Conservation (phyloP, 2,888 invertebrate species). For the Caenorhabditis wallacei region DNA sequence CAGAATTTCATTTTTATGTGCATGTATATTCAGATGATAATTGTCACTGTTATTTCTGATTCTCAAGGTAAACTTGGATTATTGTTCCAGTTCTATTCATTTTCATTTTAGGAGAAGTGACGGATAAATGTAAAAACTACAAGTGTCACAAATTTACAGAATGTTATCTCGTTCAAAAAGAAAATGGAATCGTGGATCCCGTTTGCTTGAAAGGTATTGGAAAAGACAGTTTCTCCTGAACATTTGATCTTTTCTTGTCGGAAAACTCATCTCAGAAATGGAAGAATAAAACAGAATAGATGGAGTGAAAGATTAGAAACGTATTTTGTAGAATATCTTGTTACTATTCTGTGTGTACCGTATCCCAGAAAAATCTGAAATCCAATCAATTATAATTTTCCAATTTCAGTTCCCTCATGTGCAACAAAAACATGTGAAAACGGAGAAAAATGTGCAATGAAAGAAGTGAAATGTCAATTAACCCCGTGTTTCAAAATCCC, state of each 20-base stretch:
- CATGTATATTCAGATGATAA: not conserved
- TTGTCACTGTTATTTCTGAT: not conserved
- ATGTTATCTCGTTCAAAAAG: conserved; percentile 9
- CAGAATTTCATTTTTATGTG: conserved; percentile 8
- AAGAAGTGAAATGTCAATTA: conserved; percentile 33
- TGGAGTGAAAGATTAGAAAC: not conserved
- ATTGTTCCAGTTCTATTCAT: not conserved
- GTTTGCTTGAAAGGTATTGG: conserved; percentile 43
- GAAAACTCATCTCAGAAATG: not conserved
- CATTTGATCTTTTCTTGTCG: not conserved
- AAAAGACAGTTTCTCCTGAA: too few species aligned
- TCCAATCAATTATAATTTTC: not conserved
- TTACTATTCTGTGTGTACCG: too few species aligned
- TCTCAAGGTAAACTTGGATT: conserved; percentile 1
- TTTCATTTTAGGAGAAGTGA: conserved; percentile 3
- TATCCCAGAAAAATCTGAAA: too few species aligned
- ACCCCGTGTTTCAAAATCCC: conserved; percentile 48
- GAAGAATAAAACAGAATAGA: not conserved
- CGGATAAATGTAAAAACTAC: conserved; percentile 18
- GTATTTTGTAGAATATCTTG: too few species aligned
- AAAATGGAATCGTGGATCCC: conserved; percentile 1
- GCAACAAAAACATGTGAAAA: conserved; percentile 27
- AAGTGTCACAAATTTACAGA: conserved; percentile 37
- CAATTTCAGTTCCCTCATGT: conserved; percentile 50
- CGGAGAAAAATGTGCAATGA: conserved; percentile 50